These are phyloP conservation scores for Montipora efflorescens DNA, from an alignment of 64 coral and sea anemone species.

Conservation along the genomic window DNA sequence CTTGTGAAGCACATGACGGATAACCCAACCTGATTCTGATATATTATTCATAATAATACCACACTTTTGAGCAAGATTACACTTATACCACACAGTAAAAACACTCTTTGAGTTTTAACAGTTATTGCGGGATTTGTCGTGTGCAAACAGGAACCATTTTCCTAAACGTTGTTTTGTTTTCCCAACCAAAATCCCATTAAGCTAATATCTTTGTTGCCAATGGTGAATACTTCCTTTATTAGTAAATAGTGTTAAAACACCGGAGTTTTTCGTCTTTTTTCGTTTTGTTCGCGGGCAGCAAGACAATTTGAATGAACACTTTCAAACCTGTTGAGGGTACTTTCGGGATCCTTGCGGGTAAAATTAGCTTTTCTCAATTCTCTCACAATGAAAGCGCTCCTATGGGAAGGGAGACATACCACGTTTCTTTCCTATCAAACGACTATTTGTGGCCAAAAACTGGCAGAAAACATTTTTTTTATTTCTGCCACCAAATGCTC, in stretches of 20 bases:
- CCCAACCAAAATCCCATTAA: too few species aligned
- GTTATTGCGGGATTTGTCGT: neutral
- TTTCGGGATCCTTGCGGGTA: conserved; percentile 13
- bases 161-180: neutral
- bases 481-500: neutral
- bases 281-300: neutral
- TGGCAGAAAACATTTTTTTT: neutral
- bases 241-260: neutral
- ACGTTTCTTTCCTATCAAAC: neutral
- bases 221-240: neutral
- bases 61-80: neutral
- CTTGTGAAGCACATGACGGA: too few species aligned
- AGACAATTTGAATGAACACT: neutral
- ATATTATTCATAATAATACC: neutral
- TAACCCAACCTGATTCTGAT: too few species aligned
- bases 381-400: neutral
- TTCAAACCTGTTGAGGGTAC: neutral
- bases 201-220: neutral
- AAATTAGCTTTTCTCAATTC: neutral
- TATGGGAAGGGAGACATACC: neutral
- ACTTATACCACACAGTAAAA: neutral
- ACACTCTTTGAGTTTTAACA: neutral
- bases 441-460: neutral
- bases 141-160: neutral
- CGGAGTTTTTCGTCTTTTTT: neutral